Evolutionary conservation across 2,113 vertebrate genomes (phyloP), one percentile per base, ranked within the genome.

Genomic region (Planiliza haematocheilus): DNA sequence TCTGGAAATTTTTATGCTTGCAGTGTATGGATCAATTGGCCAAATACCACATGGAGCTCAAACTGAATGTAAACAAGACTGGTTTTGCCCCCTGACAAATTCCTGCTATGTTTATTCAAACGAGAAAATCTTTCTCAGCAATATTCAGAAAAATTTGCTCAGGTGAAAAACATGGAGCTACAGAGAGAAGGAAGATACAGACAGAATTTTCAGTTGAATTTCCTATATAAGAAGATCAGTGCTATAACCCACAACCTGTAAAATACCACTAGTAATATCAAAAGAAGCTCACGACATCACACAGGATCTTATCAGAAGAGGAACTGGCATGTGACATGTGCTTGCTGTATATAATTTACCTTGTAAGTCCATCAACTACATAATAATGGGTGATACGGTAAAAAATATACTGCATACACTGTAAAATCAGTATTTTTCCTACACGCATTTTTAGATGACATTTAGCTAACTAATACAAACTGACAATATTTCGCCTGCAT

Each of bases 321-420:
- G 21, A 37, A 63, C 21, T 65, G n/a, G n/a, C n/a, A n/a, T n/a
- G n/a, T n/a, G n/a, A n/a, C n/a, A n/a, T 30, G 24, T 30, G 24
- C 24, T 30, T 30, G 24, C 24, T 30, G 24, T 21, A 14, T 24
- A 46, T 20, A 14, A 57, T 67, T 62, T 48, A 39, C n/a, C 43
- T 18, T 59, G 68, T 30, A 72, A 42, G 53, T 49, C 38, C 57
- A 51, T 37, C 11, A 67, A 43, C n/a, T 45, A 46, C 39, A 74
- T 30, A 49, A 24, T 14, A 8, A 3, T 55, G 53, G 24, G 53
- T 17, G 24, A 53, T 17, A n/a, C 14, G 20, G 11, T 48, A 39
- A 46, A 34, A 67, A 34, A 69, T 14, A 20, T 24, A 30, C 50
- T 24, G 38, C 56, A 53, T 24, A 37, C 10, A 46, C 4, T 48